Base-by-base conservation (phyloP, 2,888 invertebrate genomes). In the Spilarctia lutea region DNA sequence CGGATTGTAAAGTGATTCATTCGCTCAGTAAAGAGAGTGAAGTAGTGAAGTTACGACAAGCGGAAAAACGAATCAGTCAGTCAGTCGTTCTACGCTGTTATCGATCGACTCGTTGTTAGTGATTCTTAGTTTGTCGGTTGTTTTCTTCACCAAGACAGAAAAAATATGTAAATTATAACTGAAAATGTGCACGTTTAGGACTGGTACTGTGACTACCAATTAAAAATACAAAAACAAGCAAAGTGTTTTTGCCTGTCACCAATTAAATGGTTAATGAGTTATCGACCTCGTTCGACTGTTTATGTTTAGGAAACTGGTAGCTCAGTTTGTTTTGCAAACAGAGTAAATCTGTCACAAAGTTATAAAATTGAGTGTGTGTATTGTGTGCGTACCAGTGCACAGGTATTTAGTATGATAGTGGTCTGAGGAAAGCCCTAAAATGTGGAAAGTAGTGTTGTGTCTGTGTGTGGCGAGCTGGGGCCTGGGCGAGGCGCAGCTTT, bases 321-420 rank as follows among this genome's bases (percentile, higher is more conserved):
- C 91, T 92, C 85, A 80, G 92, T 94, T 94, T 94, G 93, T 94
- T 94, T 94, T 91, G 93, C 92, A 93, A 94, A 94, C 93, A 91
- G 87, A 89, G 90, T 88, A 89, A 92, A 92, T 87, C 89, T 82
- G 79, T 87, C 83, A 82, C 65, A 74, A 73, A 83, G 83, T 84
- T 80, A 83, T 85, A 87, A 85, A 71, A 81, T 83, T 84, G 78
- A 84, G 83, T 65, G 78, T 82, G 83, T 77, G 79, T 66, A 75
- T 67, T 65, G 42, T 52, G 79, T 68, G 52, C 30, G 73, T 80
- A 80, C 78, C 77, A 79, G 78, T 78, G 78, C 77, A 69, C 35
- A 67, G 56, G 52, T 24, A 52, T 39, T 73, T 68, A 76, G 83
- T 83, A 81, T 86, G 85, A 79, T 84, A 81, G 79, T 81, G 83